These are phyloP conservation scores for Trypoxylus dichotomus DNA, from an alignment of 1,140 invertebrate species.

Conservation along the genomic window DNA sequence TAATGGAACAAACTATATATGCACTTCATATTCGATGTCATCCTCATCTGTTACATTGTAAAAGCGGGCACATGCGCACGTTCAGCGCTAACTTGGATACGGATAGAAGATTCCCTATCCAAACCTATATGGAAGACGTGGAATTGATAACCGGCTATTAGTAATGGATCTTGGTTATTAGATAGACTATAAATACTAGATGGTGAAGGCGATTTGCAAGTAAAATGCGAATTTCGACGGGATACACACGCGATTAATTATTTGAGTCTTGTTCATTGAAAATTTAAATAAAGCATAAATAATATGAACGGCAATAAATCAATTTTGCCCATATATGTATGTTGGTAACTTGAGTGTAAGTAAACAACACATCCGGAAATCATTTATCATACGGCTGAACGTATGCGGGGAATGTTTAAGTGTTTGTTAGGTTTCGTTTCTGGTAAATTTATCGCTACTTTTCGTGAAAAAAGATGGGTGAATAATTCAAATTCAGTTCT, in stretches of 20 bases:
- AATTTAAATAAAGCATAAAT: conserved; percentile 8
- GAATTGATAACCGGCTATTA: neutral
- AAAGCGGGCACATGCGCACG: neutral
- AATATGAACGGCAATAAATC: neutral
- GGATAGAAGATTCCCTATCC: neutral
- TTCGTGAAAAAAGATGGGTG: neutral
- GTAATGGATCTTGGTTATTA: conserved; percentile 2
- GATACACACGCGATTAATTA: neutral
- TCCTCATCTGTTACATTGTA: neutral
- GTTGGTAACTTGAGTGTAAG: neutral
- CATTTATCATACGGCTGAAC: neutral
- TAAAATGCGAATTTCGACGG: conserved; percentile 6
- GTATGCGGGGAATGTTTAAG: neutral
- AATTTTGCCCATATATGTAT: neutral
- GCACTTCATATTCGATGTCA: neutral
- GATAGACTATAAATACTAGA: neutral
- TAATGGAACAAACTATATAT: conserved; percentile 1
- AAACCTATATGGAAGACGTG: neutral
- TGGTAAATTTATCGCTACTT: neutral
- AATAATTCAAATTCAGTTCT: no score
- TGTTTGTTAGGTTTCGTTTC: neutral
- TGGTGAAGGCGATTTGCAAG: neutral
- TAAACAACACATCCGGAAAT: neutral
- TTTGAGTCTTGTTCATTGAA: neutral
- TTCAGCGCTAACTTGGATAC: neutral